A percentile compares a stretch with the other conserved stretches of the same genome.
Conservation (phyloP, 2,888 invertebrate genomes). For the Pyrocoelia pectoralis region DNA sequence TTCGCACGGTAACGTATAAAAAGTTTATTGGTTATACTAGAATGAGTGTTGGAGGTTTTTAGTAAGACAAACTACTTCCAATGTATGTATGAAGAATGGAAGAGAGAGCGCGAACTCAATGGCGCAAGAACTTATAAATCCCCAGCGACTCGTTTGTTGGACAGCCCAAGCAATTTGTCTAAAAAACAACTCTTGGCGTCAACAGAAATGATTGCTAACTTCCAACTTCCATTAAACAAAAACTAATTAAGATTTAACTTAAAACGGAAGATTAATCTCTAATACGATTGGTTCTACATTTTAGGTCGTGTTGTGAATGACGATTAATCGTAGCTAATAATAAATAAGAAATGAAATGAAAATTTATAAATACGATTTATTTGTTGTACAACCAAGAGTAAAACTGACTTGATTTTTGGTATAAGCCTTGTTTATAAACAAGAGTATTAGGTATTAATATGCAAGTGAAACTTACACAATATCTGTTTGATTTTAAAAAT, state of each 20-base stretch:
- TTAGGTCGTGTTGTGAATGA: too few relatives aligned
- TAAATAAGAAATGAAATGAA: too few relatives aligned
- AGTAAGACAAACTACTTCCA: neutral
- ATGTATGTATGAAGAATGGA: constrained; percentile 39
- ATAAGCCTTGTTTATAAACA: too few relatives aligned
- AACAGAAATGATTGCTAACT: constrained; percentile 14
- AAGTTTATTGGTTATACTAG: neutral
- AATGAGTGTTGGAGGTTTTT: neutral
- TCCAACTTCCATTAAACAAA: neutral
- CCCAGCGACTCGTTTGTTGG: constrained; percentile 37
- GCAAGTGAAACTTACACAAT: too few relatives aligned
- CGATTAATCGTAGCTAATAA: too few relatives aligned
- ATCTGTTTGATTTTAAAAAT: too few relatives aligned
- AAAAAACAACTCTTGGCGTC: constrained; percentile 32
- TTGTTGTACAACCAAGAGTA: too few relatives aligned
- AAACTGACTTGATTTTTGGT: too few relatives aligned
- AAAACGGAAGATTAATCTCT: neutral
- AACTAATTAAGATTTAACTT: neutral
- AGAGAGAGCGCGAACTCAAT: constrained; percentile 39
- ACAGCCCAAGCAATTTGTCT: constrained; percentile 41
- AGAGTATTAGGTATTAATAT: too few relatives aligned
- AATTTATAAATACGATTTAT: too few relatives aligned
- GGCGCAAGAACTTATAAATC: constrained; percentile 42
- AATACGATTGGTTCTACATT: neutral
- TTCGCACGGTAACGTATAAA: neutral